phyloP scores from a whole-genome alignment of 1,140 invertebrate species.

The Hypothenemus hampei region DNA sequence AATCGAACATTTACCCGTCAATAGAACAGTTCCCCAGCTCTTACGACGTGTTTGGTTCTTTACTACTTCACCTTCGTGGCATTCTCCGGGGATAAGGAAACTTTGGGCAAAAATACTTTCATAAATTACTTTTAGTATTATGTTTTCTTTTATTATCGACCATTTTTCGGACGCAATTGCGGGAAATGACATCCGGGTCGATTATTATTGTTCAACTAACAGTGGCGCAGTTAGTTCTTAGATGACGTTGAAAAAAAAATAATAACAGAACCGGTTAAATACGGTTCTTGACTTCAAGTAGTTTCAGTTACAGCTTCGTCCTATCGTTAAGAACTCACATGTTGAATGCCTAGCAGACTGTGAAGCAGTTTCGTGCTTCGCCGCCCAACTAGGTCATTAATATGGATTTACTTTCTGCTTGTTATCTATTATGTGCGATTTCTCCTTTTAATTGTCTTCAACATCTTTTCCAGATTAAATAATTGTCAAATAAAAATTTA shows the following conservation, averaged over 20 bases:
- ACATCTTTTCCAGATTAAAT: not conserved
- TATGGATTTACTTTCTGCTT: constrained; percentile 26
- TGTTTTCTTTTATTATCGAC: constrained; percentile 31
- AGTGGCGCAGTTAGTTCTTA: not conserved
- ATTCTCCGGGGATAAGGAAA: constrained; percentile 38
- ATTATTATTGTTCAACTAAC: not conserved
- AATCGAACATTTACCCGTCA: constrained; percentile 38
- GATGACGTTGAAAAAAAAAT: not conserved
- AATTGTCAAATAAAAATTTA: no score
- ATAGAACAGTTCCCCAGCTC: constrained; percentile 28
- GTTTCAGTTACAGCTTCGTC: constrained; percentile 20
- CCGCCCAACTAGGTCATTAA: constrained; percentile 36
- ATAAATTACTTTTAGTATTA: constrained; percentile 40
- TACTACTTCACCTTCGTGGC: constrained; percentile 20
- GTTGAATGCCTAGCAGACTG: constrained; percentile 38
- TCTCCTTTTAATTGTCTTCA: constrained; percentile 3
- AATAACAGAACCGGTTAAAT: constrained; percentile 3
- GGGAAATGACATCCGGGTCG: constrained; percentile 14
- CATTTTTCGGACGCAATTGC: constrained; percentile 23
- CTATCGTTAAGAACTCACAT: constrained; percentile 36
- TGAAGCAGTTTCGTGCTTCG: constrained; percentile 36
- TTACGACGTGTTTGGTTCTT: constrained; percentile 38
- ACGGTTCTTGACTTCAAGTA: not conserved
- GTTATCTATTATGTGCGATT: constrained; percentile 14
- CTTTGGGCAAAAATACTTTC: constrained; percentile 38